Evolutionary conservation across 1,140 invertebrate genomes (phyloP).

Genomic region (Drosophila leontia): DNA sequence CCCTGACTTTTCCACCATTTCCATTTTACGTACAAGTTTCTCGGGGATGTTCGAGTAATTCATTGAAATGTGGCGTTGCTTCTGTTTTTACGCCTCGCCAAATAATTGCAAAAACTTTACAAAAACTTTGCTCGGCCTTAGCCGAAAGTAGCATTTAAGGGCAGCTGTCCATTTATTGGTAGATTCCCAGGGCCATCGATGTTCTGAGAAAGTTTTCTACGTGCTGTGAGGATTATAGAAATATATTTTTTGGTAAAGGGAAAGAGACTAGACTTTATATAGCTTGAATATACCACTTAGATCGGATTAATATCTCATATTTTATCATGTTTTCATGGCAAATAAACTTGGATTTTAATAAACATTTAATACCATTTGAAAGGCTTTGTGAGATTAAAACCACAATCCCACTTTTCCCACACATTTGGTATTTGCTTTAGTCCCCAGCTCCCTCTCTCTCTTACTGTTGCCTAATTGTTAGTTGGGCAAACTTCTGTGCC

Average conservation of each 20-base stretch:
- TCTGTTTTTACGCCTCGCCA: constrained; percentile 63
- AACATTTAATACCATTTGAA: constrained; percentile 16
- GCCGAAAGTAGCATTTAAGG: constrained; percentile 11
- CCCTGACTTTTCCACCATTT: constrained; percentile 33
- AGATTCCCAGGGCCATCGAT: constrained; percentile 13
- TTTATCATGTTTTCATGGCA: neutral
- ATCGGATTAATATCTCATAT: neutral
- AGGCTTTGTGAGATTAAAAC: constrained; percentile 11
- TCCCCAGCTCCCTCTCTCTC: constrained; percentile 18
- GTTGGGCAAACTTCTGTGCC: constrained; percentile 55
- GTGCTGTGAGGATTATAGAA: neutral
- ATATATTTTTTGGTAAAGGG: neutral
- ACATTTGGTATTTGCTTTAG: constrained; percentile 48
- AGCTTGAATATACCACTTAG: neutral
- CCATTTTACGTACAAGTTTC: constrained; percentile 34
- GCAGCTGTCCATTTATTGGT: constrained; percentile 31
- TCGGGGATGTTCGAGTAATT: constrained; percentile 7
- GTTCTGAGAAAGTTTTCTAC: neutral
- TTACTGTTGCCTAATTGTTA: constrained; percentile 65
- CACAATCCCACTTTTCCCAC: constrained; percentile 6
- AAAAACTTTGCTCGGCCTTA: constrained; percentile 29
- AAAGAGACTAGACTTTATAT: neutral
- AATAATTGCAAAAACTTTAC: constrained; percentile 69
- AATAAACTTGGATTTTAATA: constrained; percentile 20
- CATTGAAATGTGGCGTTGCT: constrained; percentile 56